Percentiles rank a stretch among this genome's conserved stretches.
phyloP scores from a whole-genome alignment of 2,888 invertebrate species.

The Schrankia costaestrigalis region DNA sequence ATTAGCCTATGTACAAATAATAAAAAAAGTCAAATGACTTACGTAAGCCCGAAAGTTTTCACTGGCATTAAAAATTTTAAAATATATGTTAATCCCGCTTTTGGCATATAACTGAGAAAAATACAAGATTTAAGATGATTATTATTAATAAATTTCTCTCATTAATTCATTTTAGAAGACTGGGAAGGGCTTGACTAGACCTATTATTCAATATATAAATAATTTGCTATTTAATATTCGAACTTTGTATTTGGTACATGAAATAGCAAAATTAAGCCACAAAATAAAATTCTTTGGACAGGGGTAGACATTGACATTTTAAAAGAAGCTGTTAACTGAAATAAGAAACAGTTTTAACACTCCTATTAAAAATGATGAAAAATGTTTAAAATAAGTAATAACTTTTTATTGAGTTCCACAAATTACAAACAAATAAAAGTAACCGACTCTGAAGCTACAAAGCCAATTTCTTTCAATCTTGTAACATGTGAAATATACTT shows the following conservation, averaged over 20 bases:
- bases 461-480: slow-evolving; percentile 12
- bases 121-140: too few relatives aligned
- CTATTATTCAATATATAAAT: slow-evolving; percentile 2
- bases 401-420: slow-evolving; percentile 23
- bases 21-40: too few relatives aligned
- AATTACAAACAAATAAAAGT: slow-evolving; percentile 14
- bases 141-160: too few relatives aligned
- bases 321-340: slow-evolving; percentile 1
- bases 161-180: too few relatives aligned
- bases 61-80: too few relatives aligned
- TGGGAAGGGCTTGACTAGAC: slow-evolving; percentile 8
- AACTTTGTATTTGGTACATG: too few relatives aligned
- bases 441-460: slow-evolving; percentile 10
- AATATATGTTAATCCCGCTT: too few relatives aligned
- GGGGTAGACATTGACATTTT: slow-evolving; percentile 1
- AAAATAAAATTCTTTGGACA: slow-evolving; percentile 7
- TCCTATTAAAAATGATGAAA: background rate
- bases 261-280: too few relatives aligned
- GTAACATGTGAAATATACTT: slow-evolving; percentile 21
- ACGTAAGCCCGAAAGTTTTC: too few relatives aligned
- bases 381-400: slow-evolving; percentile 8
- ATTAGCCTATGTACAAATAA: too few relatives aligned
- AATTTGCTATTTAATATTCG: too few relatives aligned
- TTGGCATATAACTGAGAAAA: too few relatives aligned
- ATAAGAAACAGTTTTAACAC: slow-evolving; percentile 3